Evolutionary conservation across 2,797 vertebrate genomes (phyloP).

Genomic region (Anomalospiza imberbis): DNA sequence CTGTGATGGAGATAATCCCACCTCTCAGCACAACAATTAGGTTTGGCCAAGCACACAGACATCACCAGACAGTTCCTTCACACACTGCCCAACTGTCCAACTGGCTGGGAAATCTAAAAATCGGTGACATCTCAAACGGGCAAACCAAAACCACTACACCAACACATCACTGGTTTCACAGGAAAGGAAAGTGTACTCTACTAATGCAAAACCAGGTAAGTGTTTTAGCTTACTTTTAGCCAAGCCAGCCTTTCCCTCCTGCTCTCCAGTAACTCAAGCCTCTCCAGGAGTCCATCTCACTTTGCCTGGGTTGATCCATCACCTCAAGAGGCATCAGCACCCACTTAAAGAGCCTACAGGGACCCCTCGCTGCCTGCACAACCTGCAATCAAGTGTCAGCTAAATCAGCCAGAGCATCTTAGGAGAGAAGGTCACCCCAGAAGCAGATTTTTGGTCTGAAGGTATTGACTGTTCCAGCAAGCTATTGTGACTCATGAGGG

Average conservation of each 20-base stretch:
- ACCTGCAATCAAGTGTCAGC: background rate
- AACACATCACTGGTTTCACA: background rate
- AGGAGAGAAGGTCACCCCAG: background rate
- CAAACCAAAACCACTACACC: background rate
- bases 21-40: background rate
- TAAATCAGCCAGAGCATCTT: background rate
- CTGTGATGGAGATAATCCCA: background rate
- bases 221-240: background rate
- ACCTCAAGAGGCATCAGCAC: background rate
- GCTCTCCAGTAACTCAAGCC: background rate
- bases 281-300: background rate
- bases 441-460: background rate
- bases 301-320: background rate
- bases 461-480: background rate
- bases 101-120: background rate
- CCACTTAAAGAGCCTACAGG: background rate
- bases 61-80: background rate
- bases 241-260: background rate
- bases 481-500: background rate
- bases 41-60: background rate
- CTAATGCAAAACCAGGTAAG: background rate
- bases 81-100: background rate
- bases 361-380: background rate
- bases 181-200: background rate
- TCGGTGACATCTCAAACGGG: background rate